These are phyloP conservation scores for Illadopsis cleaveri DNA, from an alignment of 2,113 vertebrate species.

Conservation along the genomic window DNA sequence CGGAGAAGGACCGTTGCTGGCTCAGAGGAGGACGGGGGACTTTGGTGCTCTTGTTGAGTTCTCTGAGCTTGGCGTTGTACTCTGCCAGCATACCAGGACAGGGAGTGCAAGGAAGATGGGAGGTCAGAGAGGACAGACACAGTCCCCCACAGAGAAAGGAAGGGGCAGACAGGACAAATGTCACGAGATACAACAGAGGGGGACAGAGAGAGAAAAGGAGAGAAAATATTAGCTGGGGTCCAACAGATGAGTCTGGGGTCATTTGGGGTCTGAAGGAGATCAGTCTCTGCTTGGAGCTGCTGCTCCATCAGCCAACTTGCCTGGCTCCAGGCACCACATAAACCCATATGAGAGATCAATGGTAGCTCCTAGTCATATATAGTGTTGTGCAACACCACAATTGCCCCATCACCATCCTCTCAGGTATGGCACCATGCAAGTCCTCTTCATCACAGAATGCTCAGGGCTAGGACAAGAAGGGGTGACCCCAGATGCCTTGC, in stretches of 20 bases:
- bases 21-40: constrained; percentile 74
- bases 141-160: constrained; percentile 7
- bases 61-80: constrained; percentile 89
- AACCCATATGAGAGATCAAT: background rate
- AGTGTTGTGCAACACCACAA: background rate
- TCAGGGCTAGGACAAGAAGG: background rate
- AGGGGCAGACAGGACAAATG: constrained; percentile 43
- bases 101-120: constrained; percentile 45
- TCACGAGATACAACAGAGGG: constrained; percentile 57
- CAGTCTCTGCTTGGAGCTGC: background rate
- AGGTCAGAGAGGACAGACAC: constrained; percentile 64
- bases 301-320: background rate
- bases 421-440: background rate
- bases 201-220: constrained; percentile 8
- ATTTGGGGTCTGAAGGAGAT: background rate
- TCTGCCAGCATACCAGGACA: constrained; percentile 79
- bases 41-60: constrained; percentile 74
- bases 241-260: background rate
- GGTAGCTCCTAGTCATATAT: background rate
- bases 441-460: background rate
- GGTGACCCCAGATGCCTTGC: background rate
- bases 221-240: constrained; percentile 41
- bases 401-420: background rate
- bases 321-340: background rate
- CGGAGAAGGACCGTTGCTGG: constrained; percentile 84